Evolutionary conservation across 2,113 vertebrate species (phyloP), one percentile per base, ranked within the genome.

Genomic region (Brachypteracias leptosomus): DNA sequence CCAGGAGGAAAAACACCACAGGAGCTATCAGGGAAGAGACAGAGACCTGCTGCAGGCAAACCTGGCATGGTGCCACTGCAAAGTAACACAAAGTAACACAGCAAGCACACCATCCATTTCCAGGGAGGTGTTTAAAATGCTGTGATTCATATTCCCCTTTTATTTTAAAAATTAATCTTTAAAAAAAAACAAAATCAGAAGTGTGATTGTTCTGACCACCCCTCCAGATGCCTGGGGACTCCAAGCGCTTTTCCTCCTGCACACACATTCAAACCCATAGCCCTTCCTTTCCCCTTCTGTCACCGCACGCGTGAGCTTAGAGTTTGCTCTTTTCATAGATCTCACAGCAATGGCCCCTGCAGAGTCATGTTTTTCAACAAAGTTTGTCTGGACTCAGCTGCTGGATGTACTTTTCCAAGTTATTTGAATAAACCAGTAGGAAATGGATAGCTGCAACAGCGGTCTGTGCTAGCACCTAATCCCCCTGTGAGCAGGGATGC

Each of bases 351-450:
- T 3, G 8, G 49, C 40, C 88, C 71, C 47, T 62, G 65, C 80
- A 72, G 65, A 92, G 65, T 76, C 13, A 16, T 67, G 71, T 80
- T 93, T 95, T 92, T 65, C 88, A 75, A 17, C 22, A 47, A 82
- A 90, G 65, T 92, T 85, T 68, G 85, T 35, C 49, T 57, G 65
- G 91, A 66, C 76, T 90, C 86, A 90, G 83, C 90, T 93, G 93
- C 83, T 93, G 83, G 90, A 90, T 96, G 96, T 94, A 84, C 68
- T 95, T 90, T 94, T 51, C 85, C 1, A 2, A 84, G 70, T 62
- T 68, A 47, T 62, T 75, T 96, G 95, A 93, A 94, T 94, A 93
- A 96, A 90, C 10, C 90, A 94, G 40, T 24, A 66, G 80, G 70
- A 92, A 87, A 78, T 1, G 1, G 73, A 72, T 36, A 38, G 40